Evolutionary conservation across 2,888 invertebrate species (phyloP), one percentile per base, ranked within the genome.

Genomic region (Heliconius erato): DNA sequence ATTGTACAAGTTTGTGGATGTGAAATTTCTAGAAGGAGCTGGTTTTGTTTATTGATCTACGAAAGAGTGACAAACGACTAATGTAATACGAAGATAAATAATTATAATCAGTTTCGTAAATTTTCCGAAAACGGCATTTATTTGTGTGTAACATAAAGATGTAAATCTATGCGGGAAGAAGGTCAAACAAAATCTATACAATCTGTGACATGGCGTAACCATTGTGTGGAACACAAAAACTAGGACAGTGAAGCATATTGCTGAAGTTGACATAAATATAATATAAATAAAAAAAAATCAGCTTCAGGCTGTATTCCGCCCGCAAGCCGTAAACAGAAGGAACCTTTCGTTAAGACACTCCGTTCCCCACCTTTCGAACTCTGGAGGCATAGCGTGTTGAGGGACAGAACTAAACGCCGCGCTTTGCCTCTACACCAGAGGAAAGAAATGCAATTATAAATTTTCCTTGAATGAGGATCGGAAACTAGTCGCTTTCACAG

Each of bases 191-290:
- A 65, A 74, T 67, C 67, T 49, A 76, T 40, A 35, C n/a, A 76
- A 63, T 76, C n/a, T 59, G 35, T 59, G 40, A 40, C n/a, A 76
- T 76, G 76, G n/a, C n/a, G 76, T 63, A 76, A 76, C 74, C n/a
- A 40, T 63, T 76, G 63, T 76, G 76, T 63, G 63, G 63, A 63
- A 40, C 16, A 40, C 16, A 16, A 76, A 63, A 40, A 63, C 16
- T 63, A 76, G 76, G 35, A 76, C 35, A 40, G 35, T n/a, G 26
- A n/a, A n/a, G n/a, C n/a, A n/a, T n/a, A 1, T 40, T 19, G 40
- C 19, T 63, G 63, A 63, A 35, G 32, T 59, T 63, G 63, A 35
- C 35, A 76, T 7, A 40, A 76, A 63, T 76, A 63, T n/a, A 12
- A 26, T 12, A 26, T 26, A 26, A 54, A 54, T 54, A 54, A 54